Conservation (phyloP, 1,140 invertebrate genomes). For the Nixonia krombeini region DNA sequence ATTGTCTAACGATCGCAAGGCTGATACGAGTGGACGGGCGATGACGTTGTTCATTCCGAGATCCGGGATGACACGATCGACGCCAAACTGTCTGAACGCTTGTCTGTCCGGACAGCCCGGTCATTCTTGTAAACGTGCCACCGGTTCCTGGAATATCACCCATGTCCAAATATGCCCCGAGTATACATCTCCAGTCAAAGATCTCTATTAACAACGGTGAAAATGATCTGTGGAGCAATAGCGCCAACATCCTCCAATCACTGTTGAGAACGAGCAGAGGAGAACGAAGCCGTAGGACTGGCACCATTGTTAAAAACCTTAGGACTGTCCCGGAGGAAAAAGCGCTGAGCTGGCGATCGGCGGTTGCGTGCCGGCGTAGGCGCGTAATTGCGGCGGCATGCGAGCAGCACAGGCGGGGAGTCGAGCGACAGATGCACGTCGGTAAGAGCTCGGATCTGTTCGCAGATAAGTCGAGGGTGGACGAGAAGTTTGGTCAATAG, state of each 20-base stretch:
- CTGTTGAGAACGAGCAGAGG: background rate
- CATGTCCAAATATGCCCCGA: too few species aligned
- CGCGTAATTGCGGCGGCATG: slow-evolving; percentile 25
- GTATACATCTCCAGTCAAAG: too few species aligned
- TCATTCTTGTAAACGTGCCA: slow-evolving; percentile 18
- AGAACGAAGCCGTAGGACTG: background rate
- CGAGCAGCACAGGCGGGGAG: slow-evolving; percentile 1
- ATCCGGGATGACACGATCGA: slow-evolving; percentile 48
- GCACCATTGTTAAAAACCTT: slow-evolving; percentile 1
- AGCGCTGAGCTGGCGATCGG: background rate
- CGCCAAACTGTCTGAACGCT: slow-evolving; percentile 58
- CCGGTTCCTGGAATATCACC: too few species aligned
- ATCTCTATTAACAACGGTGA: too few species aligned
- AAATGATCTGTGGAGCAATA: background rate
- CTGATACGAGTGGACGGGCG: too few species aligned
- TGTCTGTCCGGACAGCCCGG: slow-evolving; percentile 33
- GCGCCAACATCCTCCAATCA: too few species aligned
- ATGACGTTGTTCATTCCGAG: slow-evolving; percentile 47
- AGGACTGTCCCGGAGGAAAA: slow-evolving; percentile 20
- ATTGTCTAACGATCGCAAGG: too few species aligned
- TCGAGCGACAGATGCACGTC: slow-evolving; percentile 40
- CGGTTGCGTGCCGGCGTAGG: slow-evolving; percentile 16
- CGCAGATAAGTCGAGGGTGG: slow-evolving; percentile 34
- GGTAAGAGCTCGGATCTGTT: slow-evolving; percentile 13
- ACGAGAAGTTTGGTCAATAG: slow-evolving; percentile 15